Conservation (phyloP, 35 echinoderm and acorn worm species). For the Acanthaster planci region DNA sequence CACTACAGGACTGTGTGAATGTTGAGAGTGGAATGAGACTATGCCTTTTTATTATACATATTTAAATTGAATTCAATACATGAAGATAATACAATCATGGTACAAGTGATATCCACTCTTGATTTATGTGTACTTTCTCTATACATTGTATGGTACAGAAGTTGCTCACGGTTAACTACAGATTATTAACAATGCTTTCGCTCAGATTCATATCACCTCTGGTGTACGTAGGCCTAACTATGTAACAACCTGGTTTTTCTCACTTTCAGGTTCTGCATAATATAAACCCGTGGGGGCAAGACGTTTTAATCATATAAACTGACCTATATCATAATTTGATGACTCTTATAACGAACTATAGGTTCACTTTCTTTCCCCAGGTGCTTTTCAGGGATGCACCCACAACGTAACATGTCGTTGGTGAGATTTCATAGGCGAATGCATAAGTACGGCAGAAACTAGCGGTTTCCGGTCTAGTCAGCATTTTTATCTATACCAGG, state of each 20-base stretch:
- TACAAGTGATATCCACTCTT: background rate
- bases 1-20: too few species aligned
- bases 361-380: too few species aligned
- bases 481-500: too few species aligned
- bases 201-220: background rate
- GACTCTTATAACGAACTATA: background rate
- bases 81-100: background rate
- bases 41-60: conserved; percentile 10
- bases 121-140: background rate
- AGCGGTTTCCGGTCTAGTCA: too few species aligned
- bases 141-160: conserved; percentile 11
- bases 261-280: background rate
- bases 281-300: background rate
- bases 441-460: too few species aligned
- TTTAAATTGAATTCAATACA: conserved; percentile 24
- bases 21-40: too few species aligned
- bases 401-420: too few species aligned
- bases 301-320: background rate
- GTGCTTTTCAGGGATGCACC: too few species aligned
- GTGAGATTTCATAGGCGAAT: too few species aligned
- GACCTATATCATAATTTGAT: background rate
- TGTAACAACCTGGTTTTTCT: background rate
- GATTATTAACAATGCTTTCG: background rate
- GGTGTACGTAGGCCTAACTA: background rate
- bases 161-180: background rate